phyloP scores from a whole-genome alignment of 2,113 vertebrate genomes.

The Pachycephala philippinensis region DNA sequence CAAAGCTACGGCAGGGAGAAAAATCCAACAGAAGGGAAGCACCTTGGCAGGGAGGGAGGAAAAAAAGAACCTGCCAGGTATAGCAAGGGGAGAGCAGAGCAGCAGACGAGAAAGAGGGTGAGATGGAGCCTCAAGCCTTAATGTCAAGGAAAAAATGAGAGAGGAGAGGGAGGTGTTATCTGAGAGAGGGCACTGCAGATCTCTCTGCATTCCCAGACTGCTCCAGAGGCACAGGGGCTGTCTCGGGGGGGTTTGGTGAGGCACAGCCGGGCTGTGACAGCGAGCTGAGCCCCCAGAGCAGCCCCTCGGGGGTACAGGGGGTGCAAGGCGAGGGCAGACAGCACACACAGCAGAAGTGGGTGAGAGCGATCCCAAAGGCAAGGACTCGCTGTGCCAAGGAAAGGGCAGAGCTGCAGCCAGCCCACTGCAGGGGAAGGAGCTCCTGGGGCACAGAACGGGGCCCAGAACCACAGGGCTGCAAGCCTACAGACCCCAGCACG shows the following conservation, averaged over 20 bases:
- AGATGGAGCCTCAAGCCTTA: neutral
- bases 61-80: neutral
- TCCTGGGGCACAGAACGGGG: accelerated
- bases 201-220: neutral
- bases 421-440: neutral
- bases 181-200: neutral
- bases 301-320: accelerated
- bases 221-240: neutral
- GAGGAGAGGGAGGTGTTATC: neutral
- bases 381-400: accelerated
- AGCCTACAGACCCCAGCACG: too few species aligned
- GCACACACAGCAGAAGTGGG: accelerated
- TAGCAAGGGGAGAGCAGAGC: neutral
- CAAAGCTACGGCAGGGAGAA: neutral
- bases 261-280: neutral
- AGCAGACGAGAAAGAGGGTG: neutral
- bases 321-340: accelerated
- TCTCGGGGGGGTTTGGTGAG: neutral
- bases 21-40: neutral
- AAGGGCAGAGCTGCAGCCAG: neutral
- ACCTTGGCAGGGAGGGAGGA: neutral
- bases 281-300: neutral
- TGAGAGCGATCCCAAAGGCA: neutral
- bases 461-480: accelerated
- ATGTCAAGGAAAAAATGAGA: neutral